These are phyloP conservation scores for Sinopyrophorus schimmeli DNA, from an alignment of 2,888 invertebrate species.

Conservation along the genomic window DNA sequence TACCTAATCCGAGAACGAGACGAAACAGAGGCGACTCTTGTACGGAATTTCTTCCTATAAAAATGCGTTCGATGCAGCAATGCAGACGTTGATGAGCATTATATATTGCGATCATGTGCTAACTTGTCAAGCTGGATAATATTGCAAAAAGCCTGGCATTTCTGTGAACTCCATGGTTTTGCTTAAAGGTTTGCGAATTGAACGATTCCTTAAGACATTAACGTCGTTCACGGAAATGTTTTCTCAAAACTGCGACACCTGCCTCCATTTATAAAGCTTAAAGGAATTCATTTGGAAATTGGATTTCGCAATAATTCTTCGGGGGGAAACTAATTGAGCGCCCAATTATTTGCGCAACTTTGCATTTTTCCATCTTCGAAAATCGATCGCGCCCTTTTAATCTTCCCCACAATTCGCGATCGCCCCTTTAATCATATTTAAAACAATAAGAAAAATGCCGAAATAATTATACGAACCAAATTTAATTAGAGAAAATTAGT, in stretches of 20 bases:
- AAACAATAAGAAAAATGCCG: too few species aligned
- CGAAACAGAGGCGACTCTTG: conserved; percentile 11
- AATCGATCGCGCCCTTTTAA: too few species aligned
- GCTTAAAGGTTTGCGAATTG: conserved; percentile 6
- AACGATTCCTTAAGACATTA: background rate
- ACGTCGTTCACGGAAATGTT: background rate
- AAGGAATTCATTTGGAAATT: background rate
- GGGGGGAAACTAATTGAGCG: too few species aligned
- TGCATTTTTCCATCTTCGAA: too few species aligned
- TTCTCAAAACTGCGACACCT: background rate
- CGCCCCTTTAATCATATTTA: too few species aligned
- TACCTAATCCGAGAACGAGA: conserved; percentile 8
- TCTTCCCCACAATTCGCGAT: too few species aligned
- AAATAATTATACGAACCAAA: too few species aligned
- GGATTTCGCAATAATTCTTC: background rate
- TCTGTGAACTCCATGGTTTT: conserved; percentile 28
- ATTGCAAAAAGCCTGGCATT: conserved; percentile 31
- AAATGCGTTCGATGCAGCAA: conserved; percentile 17
- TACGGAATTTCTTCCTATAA: background rate
- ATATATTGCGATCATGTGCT: conserved; percentile 48
- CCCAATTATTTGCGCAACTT: too few species aligned
- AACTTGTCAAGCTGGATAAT: conserved; percentile 38
- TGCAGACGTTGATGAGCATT: conserved; percentile 42
- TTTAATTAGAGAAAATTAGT: too few species aligned
- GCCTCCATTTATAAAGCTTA: background rate